Conservation (phyloP, 2,797 vertebrate genomes). For the Crypturellus tataupa region DNA sequence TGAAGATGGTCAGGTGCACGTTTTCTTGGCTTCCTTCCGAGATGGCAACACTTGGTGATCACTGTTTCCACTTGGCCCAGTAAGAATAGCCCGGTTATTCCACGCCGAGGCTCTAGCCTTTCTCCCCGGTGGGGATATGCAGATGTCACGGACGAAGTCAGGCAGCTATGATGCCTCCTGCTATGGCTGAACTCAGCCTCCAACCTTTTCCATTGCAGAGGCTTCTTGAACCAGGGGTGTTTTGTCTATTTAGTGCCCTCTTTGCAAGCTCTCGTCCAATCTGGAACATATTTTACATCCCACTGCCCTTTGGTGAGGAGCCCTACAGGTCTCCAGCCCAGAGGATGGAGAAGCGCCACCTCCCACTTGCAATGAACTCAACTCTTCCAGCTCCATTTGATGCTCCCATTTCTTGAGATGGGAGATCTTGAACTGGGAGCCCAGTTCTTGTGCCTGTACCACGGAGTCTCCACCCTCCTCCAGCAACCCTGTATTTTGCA, state of each 20-base stretch:
- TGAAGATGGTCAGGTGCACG: too few relatives aligned
- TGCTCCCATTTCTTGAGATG: too few relatives aligned
- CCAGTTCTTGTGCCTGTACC: too few relatives aligned
- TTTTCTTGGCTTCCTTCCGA: too few relatives aligned
- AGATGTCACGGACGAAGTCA: neutral
- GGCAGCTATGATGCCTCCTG: neutral
- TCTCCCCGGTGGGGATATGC: neutral
- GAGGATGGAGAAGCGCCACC: neutral
- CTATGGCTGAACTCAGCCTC: neutral
- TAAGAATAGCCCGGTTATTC: neutral
- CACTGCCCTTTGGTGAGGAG: neutral
- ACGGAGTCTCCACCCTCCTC: neutral
- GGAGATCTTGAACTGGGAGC: too few relatives aligned
- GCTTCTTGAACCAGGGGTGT: neutral
- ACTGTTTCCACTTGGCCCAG: too few relatives aligned
- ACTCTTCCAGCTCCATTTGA: neutral
- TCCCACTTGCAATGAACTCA: neutral
- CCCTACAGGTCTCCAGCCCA: neutral
- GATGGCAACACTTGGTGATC: too few relatives aligned
- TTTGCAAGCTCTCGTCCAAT: neutral
- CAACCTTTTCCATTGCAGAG: neutral
- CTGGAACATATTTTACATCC: neutral
- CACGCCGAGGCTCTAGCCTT: neutral
- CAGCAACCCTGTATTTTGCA: neutral
- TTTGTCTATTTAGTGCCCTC: neutral